A percentile compares a stretch with the other conserved stretches of the same genome.
phyloP scores from a whole-genome alignment of 2,888 invertebrate genomes.

The Eupithecia inturbata region DNA sequence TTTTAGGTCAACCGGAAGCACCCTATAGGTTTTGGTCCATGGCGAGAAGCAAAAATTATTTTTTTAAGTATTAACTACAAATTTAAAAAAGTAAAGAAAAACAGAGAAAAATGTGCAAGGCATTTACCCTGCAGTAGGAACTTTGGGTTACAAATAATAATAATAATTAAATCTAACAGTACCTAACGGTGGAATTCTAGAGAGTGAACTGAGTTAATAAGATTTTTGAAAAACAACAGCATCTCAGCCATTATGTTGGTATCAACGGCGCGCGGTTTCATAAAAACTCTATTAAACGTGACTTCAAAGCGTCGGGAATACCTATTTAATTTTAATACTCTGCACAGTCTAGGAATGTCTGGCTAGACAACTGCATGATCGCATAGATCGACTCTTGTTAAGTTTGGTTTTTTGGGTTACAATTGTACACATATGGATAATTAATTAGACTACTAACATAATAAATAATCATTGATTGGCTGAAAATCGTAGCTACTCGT shows the following conservation, averaged over 20 bases:
- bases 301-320: conserved; percentile 10
- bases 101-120: neutral
- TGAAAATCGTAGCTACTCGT: too few relatives aligned
- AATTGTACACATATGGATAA: too few relatives aligned
- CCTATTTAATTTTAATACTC: conserved; percentile 1
- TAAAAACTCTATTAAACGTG: conserved; percentile 11
- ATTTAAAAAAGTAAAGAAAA: too few relatives aligned
- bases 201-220: neutral
- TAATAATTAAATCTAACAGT: neutral
- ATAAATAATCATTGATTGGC: too few relatives aligned
- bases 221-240: neutral
- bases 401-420: too few relatives aligned
- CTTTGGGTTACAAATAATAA: neutral
- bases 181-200: neutral
- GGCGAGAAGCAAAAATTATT: too few relatives aligned
- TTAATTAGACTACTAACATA: too few relatives aligned
- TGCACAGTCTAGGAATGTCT: neutral
- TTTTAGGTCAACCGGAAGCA: too few relatives aligned
- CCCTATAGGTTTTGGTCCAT: too few relatives aligned
- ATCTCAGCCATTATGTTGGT: neutral
- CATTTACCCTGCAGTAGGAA: neutral
- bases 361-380: neutral
- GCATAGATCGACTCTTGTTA: too few relatives aligned
- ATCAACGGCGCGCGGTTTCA: conserved; percentile 10
- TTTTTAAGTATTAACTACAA: too few relatives aligned